Base-by-base conservation (phyloP, 2,113 vertebrate genomes). In the Epinephelus moara region DNA sequence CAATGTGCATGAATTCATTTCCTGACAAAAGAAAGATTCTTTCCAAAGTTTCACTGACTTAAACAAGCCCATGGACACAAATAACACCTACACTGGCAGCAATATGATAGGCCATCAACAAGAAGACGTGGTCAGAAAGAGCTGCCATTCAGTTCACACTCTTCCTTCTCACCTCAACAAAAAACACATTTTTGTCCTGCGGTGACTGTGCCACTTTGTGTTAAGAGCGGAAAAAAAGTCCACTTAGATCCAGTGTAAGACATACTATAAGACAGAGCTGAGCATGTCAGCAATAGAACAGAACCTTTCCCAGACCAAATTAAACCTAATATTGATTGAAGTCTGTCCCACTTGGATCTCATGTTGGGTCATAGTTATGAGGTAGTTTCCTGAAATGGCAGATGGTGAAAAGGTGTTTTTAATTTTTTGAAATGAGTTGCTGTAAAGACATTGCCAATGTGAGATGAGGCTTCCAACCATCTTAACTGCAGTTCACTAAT, bases 121-220 rank as follows among this genome's bases (percentile, higher is more conserved):
- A 11, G 45, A 66, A 30, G 33, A 6, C 1, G 1, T 0, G 6
- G 21, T 40, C 52, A 40, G 53, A 45, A 27, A 9, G 13, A 21
- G 4, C 37, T 59, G 10, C 56, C 13, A 15, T 85, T 74, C 42
- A 25, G 12, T n/a, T 45, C 14, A 30, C 40, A 45, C 17, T 52
- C 4, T 52, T 45, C 13, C 19, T 8, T n/a, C 62, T 70, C 55
- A 3, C 47, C 55, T 77, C 23, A 80, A 45, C 53, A 76, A 40
- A 74, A 76, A 40, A 74, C 40, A 71, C 18, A 10, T 27, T 21
- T 57, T 62, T 66, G 0, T 59, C 17, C 23, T 37, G 13, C 0
- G 1, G 37, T 79, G 13, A 62, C 50, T 33, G 0, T 40, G 37
- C 14, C n/a, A 9, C 23, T 27, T 27, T 14, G 0, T 76, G 19